A percentile compares a stretch with the other conserved stretches of the same genome.
phyloP scores from a whole-genome alignment of 2,113 vertebrate species.

The Rynchops niger region DNA sequence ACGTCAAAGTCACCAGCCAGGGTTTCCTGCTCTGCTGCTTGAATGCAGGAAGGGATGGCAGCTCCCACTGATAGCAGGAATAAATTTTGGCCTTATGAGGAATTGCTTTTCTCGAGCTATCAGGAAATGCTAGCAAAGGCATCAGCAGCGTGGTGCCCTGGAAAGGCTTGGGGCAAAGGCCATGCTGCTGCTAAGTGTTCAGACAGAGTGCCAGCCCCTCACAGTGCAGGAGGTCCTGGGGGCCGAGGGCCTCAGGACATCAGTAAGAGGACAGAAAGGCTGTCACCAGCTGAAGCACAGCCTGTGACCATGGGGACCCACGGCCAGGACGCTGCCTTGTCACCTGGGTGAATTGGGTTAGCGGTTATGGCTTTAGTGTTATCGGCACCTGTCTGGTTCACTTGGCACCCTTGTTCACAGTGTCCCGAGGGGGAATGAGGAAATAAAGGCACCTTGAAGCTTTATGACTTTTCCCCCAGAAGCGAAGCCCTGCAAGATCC shows the following conservation, averaged over 20 bases:
- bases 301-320: accelerated
- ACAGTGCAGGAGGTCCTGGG: background rate
- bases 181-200: background rate
- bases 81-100: background rate
- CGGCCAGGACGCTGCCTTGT: accelerated
- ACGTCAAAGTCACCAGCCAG: background rate
- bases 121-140: background rate
- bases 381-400: background rate
- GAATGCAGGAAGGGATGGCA: background rate
- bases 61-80: background rate
- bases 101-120: background rate
- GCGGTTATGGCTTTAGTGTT: background rate
- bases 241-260: background rate
- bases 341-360: background rate
- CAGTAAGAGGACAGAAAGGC: background rate
- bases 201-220: background rate
- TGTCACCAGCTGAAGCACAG: background rate
- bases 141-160: background rate
- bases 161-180: background rate
- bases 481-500: background rate
- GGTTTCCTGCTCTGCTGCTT: background rate
- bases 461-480: background rate
- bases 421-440: background rate
- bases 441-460: background rate
- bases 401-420: background rate